These are phyloP conservation scores for Tinea trinotella DNA, from an alignment of 2,888 invertebrate species.

Conservation along the genomic window DNA sequence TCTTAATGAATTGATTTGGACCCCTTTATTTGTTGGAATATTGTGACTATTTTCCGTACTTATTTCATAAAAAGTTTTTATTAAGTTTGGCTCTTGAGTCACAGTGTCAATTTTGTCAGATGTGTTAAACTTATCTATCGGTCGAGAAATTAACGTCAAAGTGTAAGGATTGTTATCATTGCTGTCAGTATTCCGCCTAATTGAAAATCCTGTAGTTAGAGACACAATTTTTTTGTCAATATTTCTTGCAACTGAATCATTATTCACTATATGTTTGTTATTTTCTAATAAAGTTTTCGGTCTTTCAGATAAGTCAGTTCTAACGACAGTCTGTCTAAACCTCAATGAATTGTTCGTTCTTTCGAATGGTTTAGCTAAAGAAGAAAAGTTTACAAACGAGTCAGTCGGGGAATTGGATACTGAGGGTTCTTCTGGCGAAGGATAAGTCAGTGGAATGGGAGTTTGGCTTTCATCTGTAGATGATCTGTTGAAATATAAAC, in stretches of 20 bases:
- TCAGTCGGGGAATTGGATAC: constrained; percentile 40
- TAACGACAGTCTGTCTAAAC: constrained; percentile 30
- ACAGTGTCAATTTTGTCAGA: constrained; percentile 35
- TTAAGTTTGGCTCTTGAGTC: constrained; percentile 28
- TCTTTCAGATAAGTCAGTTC: constrained; percentile 19
- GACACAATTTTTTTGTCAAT: constrained; percentile 30
- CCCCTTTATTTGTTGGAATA: constrained; percentile 19
- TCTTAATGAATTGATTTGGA: constrained; percentile 19
- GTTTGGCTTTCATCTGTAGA: constrained; percentile 65
- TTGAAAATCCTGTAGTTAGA: constrained; percentile 64
- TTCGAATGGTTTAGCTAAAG: constrained; percentile 65
- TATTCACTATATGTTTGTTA: not conserved
- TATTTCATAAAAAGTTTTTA: constrained; percentile 25
- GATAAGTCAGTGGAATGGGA: constrained; percentile 43
- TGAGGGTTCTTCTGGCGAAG: constrained; percentile 49
- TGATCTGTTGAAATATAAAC: constrained; percentile 72
- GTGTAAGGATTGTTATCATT: constrained; percentile 59
- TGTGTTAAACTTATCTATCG: constrained; percentile 36
- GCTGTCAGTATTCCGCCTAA: constrained; percentile 52
- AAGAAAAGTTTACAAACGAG: constrained; percentile 52
- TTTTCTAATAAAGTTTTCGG: not conserved
- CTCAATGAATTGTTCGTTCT: constrained; percentile 57
- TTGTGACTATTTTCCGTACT: constrained; percentile 25
- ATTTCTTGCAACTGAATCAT: not conserved
- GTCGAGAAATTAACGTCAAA: constrained; percentile 53